Base-by-base conservation (phyloP, 2,888 invertebrate genomes). In the Drosophila monieri region DNA sequence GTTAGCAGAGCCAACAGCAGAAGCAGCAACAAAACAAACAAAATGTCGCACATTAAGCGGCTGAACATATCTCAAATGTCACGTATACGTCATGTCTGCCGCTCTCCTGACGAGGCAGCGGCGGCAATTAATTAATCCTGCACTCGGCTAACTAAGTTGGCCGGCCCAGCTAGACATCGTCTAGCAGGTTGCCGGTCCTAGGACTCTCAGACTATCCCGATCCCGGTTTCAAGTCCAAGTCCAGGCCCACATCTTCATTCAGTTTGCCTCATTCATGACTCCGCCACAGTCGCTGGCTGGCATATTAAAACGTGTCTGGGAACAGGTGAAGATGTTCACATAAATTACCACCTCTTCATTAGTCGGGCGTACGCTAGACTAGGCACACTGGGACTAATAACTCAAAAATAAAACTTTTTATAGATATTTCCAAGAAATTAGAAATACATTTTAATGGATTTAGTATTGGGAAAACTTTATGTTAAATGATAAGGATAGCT, bases 271-370 rank as follows among this genome's bases (percentile, higher is more conserved):
- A 84, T 84, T 80, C 80, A 77, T 77, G 70, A 74, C 73, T 69
- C 27, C 37, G 30, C 62, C 62, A n/a, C 25, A 15, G 27, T 18
- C 46, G 30, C 71, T 67, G 60, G 55, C 60, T 70, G 73, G 78
- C 76, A 78, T 84, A 85, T 86, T 85, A 85, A 87, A 88, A 81
- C 77, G 77, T 85, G 86, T 76, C 79, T 77, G 62, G 67, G 75
- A 69, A 73, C 85, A 83, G 84, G 83, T 81, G 80, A 76, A 80
- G 81, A 79, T 78, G 76, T 76, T 73, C 77, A 83, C 85, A 88
- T 88, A 87, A 87, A 87, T 87, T 88, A 86, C 87, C 87, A 85
- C 86, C 87, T 87, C 87, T 88, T 86, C 86, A 88, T 86, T 86
- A 86, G 77, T 66, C 56, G 61, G 54, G 67, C 66, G 71, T 74